Percentiles rank a stretch among this genome's conserved stretches.
Evolutionary conservation across 2,113 vertebrate species (phyloP).

Genomic region (Cervus canadensis): DNA sequence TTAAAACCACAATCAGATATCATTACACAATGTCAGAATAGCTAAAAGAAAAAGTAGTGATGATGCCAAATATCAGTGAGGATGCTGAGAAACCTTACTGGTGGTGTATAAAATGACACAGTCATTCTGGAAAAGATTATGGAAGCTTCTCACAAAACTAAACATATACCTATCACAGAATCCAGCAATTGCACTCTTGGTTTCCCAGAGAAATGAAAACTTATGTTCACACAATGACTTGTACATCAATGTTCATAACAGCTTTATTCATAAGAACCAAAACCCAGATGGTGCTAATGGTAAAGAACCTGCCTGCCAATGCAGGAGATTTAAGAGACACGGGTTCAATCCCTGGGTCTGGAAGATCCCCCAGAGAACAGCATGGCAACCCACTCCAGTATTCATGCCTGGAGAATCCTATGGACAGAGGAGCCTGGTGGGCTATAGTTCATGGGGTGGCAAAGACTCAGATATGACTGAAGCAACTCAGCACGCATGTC

Average conservation of each 20-base stretch:
- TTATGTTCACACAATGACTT: not conserved
- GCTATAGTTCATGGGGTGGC: not conserved
- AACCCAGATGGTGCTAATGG: not conserved
- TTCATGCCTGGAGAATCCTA: not conserved
- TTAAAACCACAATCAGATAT: not conserved
- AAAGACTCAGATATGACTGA: not conserved
- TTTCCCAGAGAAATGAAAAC: not conserved
- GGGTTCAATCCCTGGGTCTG: not conserved
- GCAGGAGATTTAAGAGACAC: not conserved
- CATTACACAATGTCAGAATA: not conserved
- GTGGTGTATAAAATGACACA: not conserved
- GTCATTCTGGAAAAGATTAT: not conserved
- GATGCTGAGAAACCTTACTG: not conserved
- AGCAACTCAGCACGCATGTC: not conserved
- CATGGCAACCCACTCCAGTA: not conserved
- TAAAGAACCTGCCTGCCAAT: not conserved
- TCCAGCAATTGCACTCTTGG: not conserved
- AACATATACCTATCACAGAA: not conserved
- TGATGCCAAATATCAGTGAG: not conserved
- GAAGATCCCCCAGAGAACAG: not conserved
- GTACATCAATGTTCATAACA: not conserved
- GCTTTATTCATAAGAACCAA: not conserved
- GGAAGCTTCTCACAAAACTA: not conserved
- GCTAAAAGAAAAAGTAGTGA: not conserved
- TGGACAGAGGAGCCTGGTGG: not conserved